A percentile compares a stretch with the other conserved stretches of the same genome.
Evolutionary conservation across 2,797 vertebrate species (phyloP).

Genomic region (Brachyalestes nurse): DNA sequence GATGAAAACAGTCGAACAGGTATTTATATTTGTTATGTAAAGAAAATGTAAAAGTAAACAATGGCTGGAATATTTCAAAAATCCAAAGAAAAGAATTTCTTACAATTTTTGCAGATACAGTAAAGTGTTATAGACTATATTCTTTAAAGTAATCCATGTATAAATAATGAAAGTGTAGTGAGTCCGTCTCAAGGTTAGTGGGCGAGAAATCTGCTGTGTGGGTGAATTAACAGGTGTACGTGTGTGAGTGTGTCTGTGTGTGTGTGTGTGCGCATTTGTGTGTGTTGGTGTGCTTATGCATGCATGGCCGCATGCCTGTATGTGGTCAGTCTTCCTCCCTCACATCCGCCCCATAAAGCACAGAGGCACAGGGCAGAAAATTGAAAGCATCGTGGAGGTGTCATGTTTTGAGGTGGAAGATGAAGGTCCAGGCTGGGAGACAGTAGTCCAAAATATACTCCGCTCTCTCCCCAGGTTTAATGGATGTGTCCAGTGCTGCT

Average conservation of each 20-base stretch:
- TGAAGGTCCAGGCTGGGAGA: constrained; percentile 74
- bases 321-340: constrained; percentile 57
- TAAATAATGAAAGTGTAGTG: constrained; percentile 19
- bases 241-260: background rate
- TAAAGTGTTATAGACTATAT: too few species aligned
- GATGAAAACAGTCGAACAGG: accelerated
- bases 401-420: constrained; percentile 78
- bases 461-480: constrained; percentile 51
- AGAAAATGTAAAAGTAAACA: too few species aligned
- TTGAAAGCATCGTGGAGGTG: constrained; percentile 84
- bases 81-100: background rate
- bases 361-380: constrained; percentile 83
- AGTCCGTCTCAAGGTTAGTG: background rate
- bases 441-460: constrained; percentile 62
- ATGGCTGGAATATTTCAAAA: too few species aligned
- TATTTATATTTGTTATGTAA: too few species aligned
- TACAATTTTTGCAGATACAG: too few species aligned
- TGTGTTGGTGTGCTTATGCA: background rate
- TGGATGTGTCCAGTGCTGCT: constrained; percentile 33
- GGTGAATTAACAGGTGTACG: background rate
- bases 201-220: background rate
- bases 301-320: constrained; percentile 19
- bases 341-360: constrained; percentile 80
- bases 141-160: background rate
- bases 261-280: background rate